Evolutionary conservation across 2,113 vertebrate genomes (phyloP), one percentile per base, ranked within the genome.

Genomic region (Thalassoma bifasciatum): DNA sequence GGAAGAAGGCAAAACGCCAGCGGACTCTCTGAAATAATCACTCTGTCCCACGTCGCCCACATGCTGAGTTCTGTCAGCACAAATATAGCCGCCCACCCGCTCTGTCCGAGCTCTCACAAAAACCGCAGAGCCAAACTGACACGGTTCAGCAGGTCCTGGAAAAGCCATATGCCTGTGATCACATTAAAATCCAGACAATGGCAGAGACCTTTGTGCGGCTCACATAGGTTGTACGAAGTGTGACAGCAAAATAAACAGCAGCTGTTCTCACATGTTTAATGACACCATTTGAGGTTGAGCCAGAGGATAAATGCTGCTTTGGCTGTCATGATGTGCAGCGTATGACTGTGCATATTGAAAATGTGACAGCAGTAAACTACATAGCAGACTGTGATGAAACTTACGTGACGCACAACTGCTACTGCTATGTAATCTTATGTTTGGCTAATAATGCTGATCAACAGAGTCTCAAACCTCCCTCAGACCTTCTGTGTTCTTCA

Each of bases 1-100:
- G 47, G 26, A 82, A 66, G 51, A 63, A 19, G 75, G 79, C 68
- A 72, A 52, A 78, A 71, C 22, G 53, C 75, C 78, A 81, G 72
- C 10, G 13, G 71, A 83, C 68, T 50, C 71, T 86, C 59, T 60
- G 66, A 79, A 83, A 85, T 83, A 88, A 88, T 88, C 82, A 60
- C 66, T 69, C 63, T 58, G 17, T 85, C 54, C 56, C 60, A 38
- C 52, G 1, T 84, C 68, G 66, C 80, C 75, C 83, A 76, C 75
- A 72, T 56, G 47, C 24, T 14, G 51, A 80, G 72, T 59, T 77
- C 84, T 81, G 80, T 88, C 81, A 54, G 72, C 24, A 22, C 57
- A 57, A 79, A 82, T 61, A 64, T 37, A 75, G 61, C 85, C 82
- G 58, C 87, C 84, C 47, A 72, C 75, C 65, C 44, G 5, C 57